Percentiles rank a stretch among this genome's conserved stretches.
Conservation (phyloP, 1,140 invertebrate species). For the Paramacrobiotus metropolitanus region DNA sequence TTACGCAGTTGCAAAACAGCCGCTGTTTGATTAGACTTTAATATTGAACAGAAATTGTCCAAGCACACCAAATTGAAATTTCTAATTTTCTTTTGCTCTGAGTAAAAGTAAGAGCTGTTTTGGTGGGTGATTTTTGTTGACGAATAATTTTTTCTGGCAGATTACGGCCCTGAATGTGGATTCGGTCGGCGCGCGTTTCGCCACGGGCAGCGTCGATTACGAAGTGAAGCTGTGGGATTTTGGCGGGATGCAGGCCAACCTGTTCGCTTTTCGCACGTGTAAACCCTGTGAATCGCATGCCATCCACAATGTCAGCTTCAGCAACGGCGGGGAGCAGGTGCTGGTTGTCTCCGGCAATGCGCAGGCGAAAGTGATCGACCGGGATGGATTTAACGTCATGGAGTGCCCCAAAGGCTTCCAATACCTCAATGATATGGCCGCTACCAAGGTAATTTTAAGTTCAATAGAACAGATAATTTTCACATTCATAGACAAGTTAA, state of each 20-base stretch:
- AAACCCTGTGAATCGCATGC: constrained; percentile 78
- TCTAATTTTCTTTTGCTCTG: not conserved
- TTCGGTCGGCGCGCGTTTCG: constrained; percentile 67
- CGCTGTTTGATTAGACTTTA: not conserved
- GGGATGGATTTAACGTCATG: constrained; percentile 81
- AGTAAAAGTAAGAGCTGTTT: too few species aligned
- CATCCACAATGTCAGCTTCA: constrained; percentile 70
- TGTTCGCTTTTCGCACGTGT: constrained; percentile 69
- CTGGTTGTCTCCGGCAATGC: constrained; percentile 67
- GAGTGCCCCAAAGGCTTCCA: constrained; percentile 71
- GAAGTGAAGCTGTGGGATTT: constrained; percentile 95
- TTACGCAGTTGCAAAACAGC: not conserved
- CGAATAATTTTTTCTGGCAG: constrained; percentile 11
- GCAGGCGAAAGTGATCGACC: constrained; percentile 70
- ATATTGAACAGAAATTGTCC: not conserved
- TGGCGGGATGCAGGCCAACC: constrained; percentile 76
- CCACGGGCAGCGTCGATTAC: constrained; percentile 73
- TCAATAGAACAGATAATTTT: too few species aligned
- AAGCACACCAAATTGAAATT: not conserved
- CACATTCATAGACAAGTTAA: too few species aligned
- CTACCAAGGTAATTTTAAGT: constrained; percentile 70
- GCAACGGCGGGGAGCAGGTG: constrained; percentile 74
- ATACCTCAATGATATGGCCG: constrained; percentile 76
- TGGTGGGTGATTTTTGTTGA: not conserved
- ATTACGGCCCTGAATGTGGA: constrained; percentile 60